Evolutionary conservation across 2,888 invertebrate genomes (phyloP).

Genomic region (Thera britannica): DNA sequence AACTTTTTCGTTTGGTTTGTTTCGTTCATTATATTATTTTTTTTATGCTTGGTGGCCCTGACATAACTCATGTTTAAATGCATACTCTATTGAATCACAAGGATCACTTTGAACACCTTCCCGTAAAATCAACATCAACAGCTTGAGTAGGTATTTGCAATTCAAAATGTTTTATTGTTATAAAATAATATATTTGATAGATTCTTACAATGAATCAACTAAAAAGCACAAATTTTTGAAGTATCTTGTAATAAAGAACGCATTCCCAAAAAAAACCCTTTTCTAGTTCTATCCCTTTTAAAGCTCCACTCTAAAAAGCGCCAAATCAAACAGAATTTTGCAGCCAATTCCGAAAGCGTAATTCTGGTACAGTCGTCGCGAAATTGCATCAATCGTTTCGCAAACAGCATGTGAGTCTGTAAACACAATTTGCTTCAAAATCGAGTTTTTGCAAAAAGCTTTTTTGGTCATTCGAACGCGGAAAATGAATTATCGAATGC

Average conservation of each 20-base stretch:
- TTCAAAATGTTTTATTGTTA: too few species aligned
- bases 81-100: too few species aligned
- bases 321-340: conserved; percentile 16
- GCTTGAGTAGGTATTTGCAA: not conserved
- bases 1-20: not conserved
- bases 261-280: too few species aligned
- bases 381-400: conserved; percentile 32
- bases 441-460: conserved; percentile 28
- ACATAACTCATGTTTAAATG: too few species aligned
- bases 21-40: too few species aligned
- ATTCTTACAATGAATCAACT: not conserved
- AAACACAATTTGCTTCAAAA: conserved; percentile 38
- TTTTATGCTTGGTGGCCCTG: too few species aligned
- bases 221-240: not conserved
- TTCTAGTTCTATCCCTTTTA: not conserved
- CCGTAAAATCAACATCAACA: not conserved
- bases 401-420: conserved; percentile 34
- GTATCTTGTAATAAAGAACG: not conserved
- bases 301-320: conserved; percentile 4
- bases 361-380: conserved; percentile 18
- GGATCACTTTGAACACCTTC: too few species aligned
- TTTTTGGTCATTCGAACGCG: conserved; percentile 16
- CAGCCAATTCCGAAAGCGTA: conserved; percentile 20
- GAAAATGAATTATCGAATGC: conserved; percentile 17
- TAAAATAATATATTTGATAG: not conserved